phyloP scores from a whole-genome alignment of 2,888 invertebrate genomes.

The Zygothrica quintamaculata region DNA sequence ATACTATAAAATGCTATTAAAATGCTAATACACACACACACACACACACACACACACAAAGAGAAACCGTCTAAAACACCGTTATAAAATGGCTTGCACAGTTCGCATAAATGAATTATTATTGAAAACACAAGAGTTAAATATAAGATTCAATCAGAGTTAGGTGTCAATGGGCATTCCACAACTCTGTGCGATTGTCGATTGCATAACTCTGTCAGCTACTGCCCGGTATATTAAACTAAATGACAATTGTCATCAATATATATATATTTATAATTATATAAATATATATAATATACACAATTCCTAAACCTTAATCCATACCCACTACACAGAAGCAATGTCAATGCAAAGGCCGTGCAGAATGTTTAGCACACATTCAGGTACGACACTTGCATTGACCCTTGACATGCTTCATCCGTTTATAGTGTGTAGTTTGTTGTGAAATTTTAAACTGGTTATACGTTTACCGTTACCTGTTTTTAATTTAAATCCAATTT shows the following conservation, averaged over 20 bases:
- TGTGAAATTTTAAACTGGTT: conserved; percentile 26
- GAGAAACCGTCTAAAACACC: conserved; percentile 29
- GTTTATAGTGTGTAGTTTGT: conserved; percentile 57
- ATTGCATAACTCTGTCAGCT: conserved; percentile 83
- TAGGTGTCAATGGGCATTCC: conserved; percentile 81
- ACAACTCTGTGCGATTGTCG: conserved; percentile 75
- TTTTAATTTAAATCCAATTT: conserved; percentile 47
- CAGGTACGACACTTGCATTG: conserved; percentile 79
- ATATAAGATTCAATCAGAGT: conserved; percentile 82
- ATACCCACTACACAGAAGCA: conserved; percentile 25
- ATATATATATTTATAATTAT: no score
- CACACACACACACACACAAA: conserved; percentile 39
- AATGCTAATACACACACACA: conserved; percentile 54
- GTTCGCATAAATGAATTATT: conserved; percentile 48
- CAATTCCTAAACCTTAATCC: no score
- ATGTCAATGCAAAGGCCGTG: conserved; percentile 78
- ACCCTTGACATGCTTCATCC: conserved; percentile 27
- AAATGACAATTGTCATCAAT: conserved; percentile 48
- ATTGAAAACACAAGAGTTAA: conserved; percentile 33
- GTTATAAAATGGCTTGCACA: conserved; percentile 59
- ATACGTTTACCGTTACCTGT: conserved; percentile 8
- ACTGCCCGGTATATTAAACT: conserved; percentile 77
- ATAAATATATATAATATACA: no score
- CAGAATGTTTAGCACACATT: conserved; percentile 74
- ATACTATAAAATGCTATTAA: conserved; percentile 42